Base-by-base conservation (phyloP, 2,888 invertebrate genomes). In the Caenorhabditis zanzibari region DNA sequence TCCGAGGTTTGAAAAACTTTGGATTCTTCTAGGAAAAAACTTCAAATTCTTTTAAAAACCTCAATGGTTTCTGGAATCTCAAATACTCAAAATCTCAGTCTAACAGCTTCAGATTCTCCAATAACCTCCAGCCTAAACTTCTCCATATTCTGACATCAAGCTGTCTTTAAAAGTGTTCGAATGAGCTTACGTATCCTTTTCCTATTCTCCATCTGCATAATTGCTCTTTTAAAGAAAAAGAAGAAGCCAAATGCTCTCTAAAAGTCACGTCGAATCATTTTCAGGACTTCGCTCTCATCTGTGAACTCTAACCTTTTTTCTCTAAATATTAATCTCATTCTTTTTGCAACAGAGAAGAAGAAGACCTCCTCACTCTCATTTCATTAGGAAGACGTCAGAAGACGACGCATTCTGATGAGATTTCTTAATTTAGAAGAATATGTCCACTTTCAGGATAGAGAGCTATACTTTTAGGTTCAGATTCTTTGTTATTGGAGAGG, bases 341-440 rank as follows among this genome's bases (percentile, higher is more conserved):
- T 19, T 44, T 14, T 32, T 47, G 26, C 63, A 44, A 44, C 63
- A 61, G 44, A 44, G 14, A 44, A 28, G 24, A 54, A 54, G 24
- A 49, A 49, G 61, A 61, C 61, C 41, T 41, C 41, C 41, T 61
- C 44, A 61, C 61, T 52, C 12, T 66, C 52, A 68, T 68, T 68
- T 68, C 68, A 68, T 68, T 68, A 68, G 52, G 54, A 49, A 66
- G 49, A 66, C 66, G 68, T 54, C 68, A 54, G 35, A 32, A 35
- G 66, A 66, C 52, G 52, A 54, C 26, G 28, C 35, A n/a, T 52
- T 28, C 49, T 52, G 54, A 68, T 54, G 68, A 38, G 54, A 49
- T 41, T 54, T 68, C 68, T 22, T 14, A 54, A 38, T 68, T 54
- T 54, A 54, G 52, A 66, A 49, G 66, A 49, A n/a, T n/a, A n/a